Base-by-base conservation (phyloP, 2,797 vertebrate genomes). In the Pteropus rufus region DNA sequence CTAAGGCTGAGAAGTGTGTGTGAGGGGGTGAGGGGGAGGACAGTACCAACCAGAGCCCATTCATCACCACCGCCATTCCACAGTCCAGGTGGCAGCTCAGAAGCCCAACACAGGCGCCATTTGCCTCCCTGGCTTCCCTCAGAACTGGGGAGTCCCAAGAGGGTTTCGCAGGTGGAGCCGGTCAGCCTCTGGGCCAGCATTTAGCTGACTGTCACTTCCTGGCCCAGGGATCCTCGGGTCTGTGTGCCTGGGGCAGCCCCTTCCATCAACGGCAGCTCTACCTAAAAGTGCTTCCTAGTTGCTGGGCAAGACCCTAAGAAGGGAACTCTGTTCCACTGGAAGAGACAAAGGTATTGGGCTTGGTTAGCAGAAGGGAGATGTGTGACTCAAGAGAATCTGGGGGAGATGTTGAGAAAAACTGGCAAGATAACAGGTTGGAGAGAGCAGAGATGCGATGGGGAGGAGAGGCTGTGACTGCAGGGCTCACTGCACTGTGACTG, bases 1-100 rank as follows among this genome's bases (percentile, higher is more conserved):
- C 94, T 92, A 95, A 95, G 91, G 94, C 92, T 34, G n/a, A 58
- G 77, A 41, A 76, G 62, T 24, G 64, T 75, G 36, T 36, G 36
- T 36, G 36, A 4, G 36, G 2, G 8, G 26, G 54, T 52, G 72
- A 19, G 34, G 19, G 21, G 29, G 76, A 65, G 85, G 94, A 93
- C 72, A 90, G 91, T 46, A 46, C 26, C 70, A 64, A 36, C 67
- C 3, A 56, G 54, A 75, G 80, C 83, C 83, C 72, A 44, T 89
- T 58, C 65, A 92, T 96, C 94, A 95, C 79, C 67, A 23, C n/a
- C 44, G 56, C 56, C 1, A 5, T 23, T 72, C 88, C 58, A 52
- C 14, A 10, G 76, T 1, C 31, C 2, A 34, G 34, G 76, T 0
- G 5, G 65, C 5, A 1, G 41, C 77, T 41, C 1, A 0, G 65